phyloP scores from a whole-genome alignment of 2,113 vertebrate genomes.

The Glareola pratincola region DNA sequence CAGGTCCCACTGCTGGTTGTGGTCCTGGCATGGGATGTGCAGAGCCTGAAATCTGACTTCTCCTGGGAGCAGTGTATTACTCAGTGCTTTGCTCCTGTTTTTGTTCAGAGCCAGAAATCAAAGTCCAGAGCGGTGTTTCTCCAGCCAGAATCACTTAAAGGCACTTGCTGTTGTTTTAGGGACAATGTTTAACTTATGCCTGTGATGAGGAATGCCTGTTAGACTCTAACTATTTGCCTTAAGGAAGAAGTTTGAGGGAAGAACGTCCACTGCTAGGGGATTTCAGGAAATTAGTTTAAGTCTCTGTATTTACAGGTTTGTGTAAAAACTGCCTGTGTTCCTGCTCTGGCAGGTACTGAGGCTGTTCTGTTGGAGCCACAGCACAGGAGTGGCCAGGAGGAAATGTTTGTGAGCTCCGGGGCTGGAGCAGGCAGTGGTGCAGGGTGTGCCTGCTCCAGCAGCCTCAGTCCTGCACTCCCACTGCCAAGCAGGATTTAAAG shows the following conservation, averaged over 20 bases:
- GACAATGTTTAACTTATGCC: constrained; percentile 61
- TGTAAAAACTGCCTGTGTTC: background rate
- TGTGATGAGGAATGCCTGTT: background rate
- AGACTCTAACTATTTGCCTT: constrained; percentile 15
- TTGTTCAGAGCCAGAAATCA: constrained; percentile 40
- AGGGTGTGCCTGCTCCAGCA: constrained; percentile 13
- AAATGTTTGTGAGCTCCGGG: constrained; percentile 42
- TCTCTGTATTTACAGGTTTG: background rate
- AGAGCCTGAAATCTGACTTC: background rate
- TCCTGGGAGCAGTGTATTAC: background rate
- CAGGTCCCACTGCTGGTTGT: background rate
- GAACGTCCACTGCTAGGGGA: background rate
- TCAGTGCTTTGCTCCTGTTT: background rate
- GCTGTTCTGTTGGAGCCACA: background rate
- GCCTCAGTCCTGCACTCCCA: background rate
- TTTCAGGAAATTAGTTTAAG: background rate
- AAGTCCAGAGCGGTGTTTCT: constrained; percentile 15
- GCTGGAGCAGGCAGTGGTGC: background rate
- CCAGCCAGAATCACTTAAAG: constrained; percentile 20
- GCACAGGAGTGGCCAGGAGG: background rate
- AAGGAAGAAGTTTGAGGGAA: background rate
- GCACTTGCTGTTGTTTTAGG: constrained; percentile 28
- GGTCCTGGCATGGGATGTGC: background rate
- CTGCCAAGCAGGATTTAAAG: constrained; percentile 38
- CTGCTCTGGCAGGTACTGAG: background rate